Evolutionary conservation across 2,888 invertebrate species (phyloP), one percentile per base, ranked within the genome.

Genomic region (Drosophila monieri): DNA sequence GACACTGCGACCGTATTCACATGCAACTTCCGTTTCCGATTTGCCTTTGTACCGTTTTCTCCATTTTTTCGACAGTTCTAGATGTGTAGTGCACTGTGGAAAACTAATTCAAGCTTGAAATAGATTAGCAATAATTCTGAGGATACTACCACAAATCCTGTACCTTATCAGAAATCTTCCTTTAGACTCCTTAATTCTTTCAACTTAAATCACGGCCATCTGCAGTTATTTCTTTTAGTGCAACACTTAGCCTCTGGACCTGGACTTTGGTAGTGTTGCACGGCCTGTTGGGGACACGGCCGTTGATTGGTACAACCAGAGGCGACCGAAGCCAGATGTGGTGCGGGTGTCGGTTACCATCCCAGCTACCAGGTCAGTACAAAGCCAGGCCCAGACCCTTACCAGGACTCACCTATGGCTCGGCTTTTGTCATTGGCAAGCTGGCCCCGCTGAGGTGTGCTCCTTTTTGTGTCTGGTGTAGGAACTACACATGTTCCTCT

Each of bases 11-110:
- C 62, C 83, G 67, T 69, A 81, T 81, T 66, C 88, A 69, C 77
- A 81, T 85, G 88, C 80, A 81, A 77, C 88, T 86, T 85, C 88
- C 81, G 80, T 74, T 81, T 88, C 86, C 86, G 80, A 68, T 85
- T 72, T 72, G 83, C 76, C 76, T 85, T 87, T 87, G 79, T 79
- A 61, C 68, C 30, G 54, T 37, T 49, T 44, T 41, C 52, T 9
- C 49, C 30, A 14, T 21, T 58, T 47, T 57, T 41, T 32, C 41
- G 25, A 21, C 32, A 35, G 25, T 37, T 25, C 15, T 9, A 37
- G 27, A 44, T 46, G 15, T 67, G 58, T 5, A 32, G 18, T 4
- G 9, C 54, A 67, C 67, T 30, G 44, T 12, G 0, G 23, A 27
- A n/a, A 55, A 58, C 9, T n/a, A 43, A n/a, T 9, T 12, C 5